Evolutionary conservation across 2,797 vertebrate species (phyloP).

Genomic region (Mormyrus proboscirostris): DNA sequence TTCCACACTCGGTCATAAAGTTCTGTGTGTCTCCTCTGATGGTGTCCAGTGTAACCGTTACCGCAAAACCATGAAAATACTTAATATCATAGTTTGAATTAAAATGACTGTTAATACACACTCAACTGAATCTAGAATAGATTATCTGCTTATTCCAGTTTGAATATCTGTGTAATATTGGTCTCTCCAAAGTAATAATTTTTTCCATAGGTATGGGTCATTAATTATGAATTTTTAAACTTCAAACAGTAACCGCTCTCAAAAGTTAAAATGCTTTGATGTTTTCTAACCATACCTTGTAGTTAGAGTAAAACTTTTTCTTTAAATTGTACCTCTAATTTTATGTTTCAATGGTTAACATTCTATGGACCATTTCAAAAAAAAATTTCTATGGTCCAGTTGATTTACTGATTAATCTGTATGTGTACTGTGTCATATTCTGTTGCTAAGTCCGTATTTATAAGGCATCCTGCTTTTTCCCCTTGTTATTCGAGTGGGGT

Average conservation of each 20-base stretch:
- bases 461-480: neutral
- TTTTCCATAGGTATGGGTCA: neutral
- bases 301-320: neutral
- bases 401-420: neutral
- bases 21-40: neutral
- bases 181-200: neutral
- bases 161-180: neutral
- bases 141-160: neutral
- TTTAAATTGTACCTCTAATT: neutral
- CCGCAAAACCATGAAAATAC: neutral
- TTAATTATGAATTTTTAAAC: neutral
- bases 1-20: neutral
- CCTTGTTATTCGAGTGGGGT: neutral
- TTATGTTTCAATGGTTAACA: neutral
- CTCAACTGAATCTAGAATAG: too few relatives aligned
- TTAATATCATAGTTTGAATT: neutral
- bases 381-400: neutral
- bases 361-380: neutral
- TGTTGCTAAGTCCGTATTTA: neutral
- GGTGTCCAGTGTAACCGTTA: neutral
- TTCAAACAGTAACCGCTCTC: neutral
- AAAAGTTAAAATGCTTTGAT: neutral
- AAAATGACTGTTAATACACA: neutral
- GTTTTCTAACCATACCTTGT: neutral
- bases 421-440: neutral